Conservation (phyloP, 2,888 invertebrate genomes). For the Salticus scenicus region DNA sequence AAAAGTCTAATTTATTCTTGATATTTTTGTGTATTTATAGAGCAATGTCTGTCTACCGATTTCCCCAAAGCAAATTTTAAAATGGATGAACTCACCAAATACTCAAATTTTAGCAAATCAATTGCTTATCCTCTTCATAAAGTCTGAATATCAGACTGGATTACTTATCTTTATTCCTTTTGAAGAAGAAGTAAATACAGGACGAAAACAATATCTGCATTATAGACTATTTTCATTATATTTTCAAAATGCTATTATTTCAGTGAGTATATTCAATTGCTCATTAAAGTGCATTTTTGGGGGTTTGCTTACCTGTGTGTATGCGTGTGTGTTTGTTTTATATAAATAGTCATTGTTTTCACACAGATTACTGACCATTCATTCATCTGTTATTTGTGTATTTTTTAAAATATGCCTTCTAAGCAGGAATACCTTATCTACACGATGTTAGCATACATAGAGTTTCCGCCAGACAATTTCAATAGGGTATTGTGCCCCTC, state of each 20-base stretch:
- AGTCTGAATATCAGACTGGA: slow-evolving; percentile 24
- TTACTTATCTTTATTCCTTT: background rate
- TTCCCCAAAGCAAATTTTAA: slow-evolving; percentile 13
- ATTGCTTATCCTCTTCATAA: slow-evolving; percentile 20
- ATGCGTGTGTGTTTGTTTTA: too few relatives aligned
- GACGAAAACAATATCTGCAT: background rate
- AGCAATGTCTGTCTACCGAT: slow-evolving; percentile 11
- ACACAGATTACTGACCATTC: too few relatives aligned
- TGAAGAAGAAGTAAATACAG: background rate
- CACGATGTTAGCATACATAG: too few relatives aligned
- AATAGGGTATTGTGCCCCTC: too few relatives aligned
- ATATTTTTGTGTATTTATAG: too few relatives aligned
- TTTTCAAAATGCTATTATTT: slow-evolving; percentile 34
- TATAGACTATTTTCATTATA: slow-evolving; percentile 30
- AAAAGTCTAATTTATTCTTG: background rate
- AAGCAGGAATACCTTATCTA: too few relatives aligned
- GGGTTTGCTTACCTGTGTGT: too few relatives aligned
- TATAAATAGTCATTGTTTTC: too few relatives aligned
- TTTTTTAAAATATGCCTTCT: too few relatives aligned
- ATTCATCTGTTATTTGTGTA: too few relatives aligned
- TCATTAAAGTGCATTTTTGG: too few relatives aligned
- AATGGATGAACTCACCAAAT: slow-evolving; percentile 32
- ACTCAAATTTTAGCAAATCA: slow-evolving; percentile 17
- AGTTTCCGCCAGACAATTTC: too few relatives aligned
- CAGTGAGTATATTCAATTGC: slow-evolving; percentile 11